These are phyloP conservation scores for Chironomus striatipennis DNA, from an alignment of 1,140 invertebrate species.

Conservation along the genomic window DNA sequence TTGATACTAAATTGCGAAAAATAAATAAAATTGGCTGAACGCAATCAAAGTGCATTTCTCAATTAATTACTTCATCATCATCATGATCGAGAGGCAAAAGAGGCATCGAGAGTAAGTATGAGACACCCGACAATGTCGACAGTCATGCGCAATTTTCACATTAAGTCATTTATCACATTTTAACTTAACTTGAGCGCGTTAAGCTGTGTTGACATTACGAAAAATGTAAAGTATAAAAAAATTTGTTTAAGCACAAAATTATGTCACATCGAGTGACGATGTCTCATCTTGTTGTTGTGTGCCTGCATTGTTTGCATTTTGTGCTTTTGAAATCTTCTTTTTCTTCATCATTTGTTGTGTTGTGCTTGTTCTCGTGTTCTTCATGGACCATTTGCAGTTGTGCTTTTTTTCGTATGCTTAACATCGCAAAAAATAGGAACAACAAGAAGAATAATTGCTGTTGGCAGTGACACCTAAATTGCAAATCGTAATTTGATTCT, in stretches of 20 bases:
- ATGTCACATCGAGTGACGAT: not conserved
- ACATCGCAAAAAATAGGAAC: too few relatives aligned
- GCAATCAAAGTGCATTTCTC: conserved; percentile 4
- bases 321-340: too few relatives aligned
- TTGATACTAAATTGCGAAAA: not conserved
- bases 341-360: too few relatives aligned
- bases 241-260: not conserved
- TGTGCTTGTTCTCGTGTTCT: too few relatives aligned
- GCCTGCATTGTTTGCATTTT: too few relatives aligned
- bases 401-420: not conserved
- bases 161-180: conserved; percentile 9
- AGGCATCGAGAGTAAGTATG: not conserved
- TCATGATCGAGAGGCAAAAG: too few relatives aligned
- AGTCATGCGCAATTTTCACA: not conserved
- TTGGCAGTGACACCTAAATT: not conserved
- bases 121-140: not conserved
- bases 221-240: not conserved
- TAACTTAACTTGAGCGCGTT: not conserved
- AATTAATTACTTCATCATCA: conserved; percentile 3
- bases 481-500: not conserved
- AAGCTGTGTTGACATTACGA: not conserved
- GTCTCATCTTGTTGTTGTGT: too few relatives aligned
- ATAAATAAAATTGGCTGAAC: not conserved
- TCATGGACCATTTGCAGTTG: not conserved
- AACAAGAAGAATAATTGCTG: not conserved